A percentile compares a stretch with the other conserved stretches of the same genome.
Conservation (phyloP, 2,888 invertebrate species). For the Orgyia antiqua region DNA sequence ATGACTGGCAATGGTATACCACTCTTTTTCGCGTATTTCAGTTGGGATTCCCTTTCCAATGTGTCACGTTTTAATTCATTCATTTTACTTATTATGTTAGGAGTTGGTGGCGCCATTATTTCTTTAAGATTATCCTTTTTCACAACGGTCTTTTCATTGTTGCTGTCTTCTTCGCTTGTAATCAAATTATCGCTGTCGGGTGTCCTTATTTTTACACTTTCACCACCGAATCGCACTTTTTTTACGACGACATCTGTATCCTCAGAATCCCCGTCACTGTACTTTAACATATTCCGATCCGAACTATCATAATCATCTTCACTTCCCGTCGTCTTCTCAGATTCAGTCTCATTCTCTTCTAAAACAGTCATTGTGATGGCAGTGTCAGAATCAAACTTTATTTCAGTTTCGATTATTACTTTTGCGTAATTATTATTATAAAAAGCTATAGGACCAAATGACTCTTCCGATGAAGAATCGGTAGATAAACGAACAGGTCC, state of each 20-base stretch:
- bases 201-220: slow-evolving; percentile 89
- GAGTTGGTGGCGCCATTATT: slow-evolving; percentile 35
- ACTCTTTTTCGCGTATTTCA: slow-evolving; percentile 46
- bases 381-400: slow-evolving; percentile 87
- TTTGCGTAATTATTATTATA: slow-evolving; percentile 74
- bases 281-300: slow-evolving; percentile 75
- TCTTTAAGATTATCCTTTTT: slow-evolving; percentile 38
- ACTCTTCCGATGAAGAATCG: slow-evolving; percentile 80
- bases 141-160: slow-evolving; percentile 28
- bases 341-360: slow-evolving; percentile 80
- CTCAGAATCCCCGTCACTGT: slow-evolving; percentile 80
- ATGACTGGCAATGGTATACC: slow-evolving; percentile 66
- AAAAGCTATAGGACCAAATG: slow-evolving; percentile 58
- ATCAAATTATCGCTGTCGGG: slow-evolving; percentile 88
- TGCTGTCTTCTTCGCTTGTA: slow-evolving; percentile 74
- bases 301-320: slow-evolving; percentile 67
- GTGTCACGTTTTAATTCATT: slow-evolving; percentile 55
- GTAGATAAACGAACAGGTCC: slow-evolving; percentile 54
- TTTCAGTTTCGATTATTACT: slow-evolving; percentile 90
- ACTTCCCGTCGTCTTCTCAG: slow-evolving; percentile 61
- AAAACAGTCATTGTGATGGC: slow-evolving; percentile 91
- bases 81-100: slow-evolving; percentile 44
- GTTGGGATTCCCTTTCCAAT: slow-evolving; percentile 37
- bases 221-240: slow-evolving; percentile 91
- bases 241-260: slow-evolving; percentile 78